Conservation (phyloP, 2,797 vertebrate species). For the Mus spretus region DNA sequence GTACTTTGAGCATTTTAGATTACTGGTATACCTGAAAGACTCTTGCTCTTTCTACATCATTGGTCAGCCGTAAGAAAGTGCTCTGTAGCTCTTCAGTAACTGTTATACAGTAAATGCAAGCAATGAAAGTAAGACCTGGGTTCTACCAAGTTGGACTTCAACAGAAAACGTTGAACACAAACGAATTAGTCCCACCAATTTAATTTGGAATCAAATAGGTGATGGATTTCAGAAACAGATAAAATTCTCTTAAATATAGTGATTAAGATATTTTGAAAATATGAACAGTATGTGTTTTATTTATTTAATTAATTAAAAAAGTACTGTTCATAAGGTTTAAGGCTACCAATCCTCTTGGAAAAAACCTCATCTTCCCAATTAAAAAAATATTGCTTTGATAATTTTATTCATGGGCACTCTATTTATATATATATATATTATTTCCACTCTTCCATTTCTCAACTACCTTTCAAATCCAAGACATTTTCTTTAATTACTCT, state of each 20-base stretch:
- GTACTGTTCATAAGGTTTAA: not conserved
- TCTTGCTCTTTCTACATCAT: constrained; percentile 12
- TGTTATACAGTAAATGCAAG: constrained; percentile 17
- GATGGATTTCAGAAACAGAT: not conserved
- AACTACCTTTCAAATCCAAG: not conserved
- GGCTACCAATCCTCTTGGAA: constrained; percentile 12
- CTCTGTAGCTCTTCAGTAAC: not conserved
- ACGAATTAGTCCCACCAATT: not conserved
- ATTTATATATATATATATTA: not conserved
- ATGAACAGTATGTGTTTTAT: constrained; percentile 2
- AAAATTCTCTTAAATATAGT: constrained; percentile 32
- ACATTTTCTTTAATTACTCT: not conserved
- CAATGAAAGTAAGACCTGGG: constrained; percentile 1
- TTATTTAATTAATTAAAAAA: not conserved
- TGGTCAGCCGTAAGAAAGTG: not conserved
- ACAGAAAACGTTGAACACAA: not conserved
- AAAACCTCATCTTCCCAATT: not conserved
- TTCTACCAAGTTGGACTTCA: constrained; percentile 21
- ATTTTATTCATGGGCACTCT: not conserved
- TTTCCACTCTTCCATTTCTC: not conserved
- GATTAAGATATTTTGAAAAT: constrained; percentile 38
- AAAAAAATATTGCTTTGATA: not conserved
- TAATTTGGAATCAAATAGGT: constrained; percentile 47
- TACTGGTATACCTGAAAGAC: not conserved
- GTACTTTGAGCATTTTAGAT: constrained; percentile 1